These are phyloP conservation scores for Tyrannus savana DNA, from an alignment of 2,113 vertebrate genomes.

Conservation along the genomic window DNA sequence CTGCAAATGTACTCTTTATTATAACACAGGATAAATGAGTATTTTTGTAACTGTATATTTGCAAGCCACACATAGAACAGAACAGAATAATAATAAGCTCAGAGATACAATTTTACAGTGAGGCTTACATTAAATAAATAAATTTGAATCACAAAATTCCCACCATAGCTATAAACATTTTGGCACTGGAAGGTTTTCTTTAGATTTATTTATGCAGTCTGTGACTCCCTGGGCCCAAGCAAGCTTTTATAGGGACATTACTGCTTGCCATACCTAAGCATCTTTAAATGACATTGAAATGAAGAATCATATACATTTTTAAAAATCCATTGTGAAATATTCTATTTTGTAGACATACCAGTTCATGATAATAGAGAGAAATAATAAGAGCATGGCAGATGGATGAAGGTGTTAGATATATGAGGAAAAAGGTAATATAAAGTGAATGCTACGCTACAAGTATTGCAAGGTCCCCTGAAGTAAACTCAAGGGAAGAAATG, in stretches of 20 bases:
- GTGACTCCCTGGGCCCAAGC: neutral
- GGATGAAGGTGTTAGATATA: neutral
- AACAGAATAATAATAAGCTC: neutral
- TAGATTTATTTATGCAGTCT: neutral
- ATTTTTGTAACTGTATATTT: neutral
- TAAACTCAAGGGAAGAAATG: neutral
- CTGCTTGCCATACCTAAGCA: neutral
- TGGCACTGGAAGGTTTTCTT: neutral
- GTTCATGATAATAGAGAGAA: neutral
- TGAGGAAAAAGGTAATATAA: neutral
- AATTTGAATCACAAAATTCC: neutral
- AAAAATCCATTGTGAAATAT: neutral
- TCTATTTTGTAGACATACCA: neutral
- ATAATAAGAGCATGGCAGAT: neutral
- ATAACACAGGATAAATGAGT: neutral
- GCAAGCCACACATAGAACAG: neutral
- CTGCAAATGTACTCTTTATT: neutral
- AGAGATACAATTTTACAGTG: neutral
- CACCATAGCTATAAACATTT: neutral
- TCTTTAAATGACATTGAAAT: neutral
- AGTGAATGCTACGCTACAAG: neutral
- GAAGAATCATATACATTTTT: neutral
- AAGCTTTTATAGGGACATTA: neutral
- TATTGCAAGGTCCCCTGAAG: neutral
- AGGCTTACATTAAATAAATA: neutral